A percentile compares a stretch with the other conserved stretches of the same genome.
These are phyloP conservation scores for Psammodynastes pulverulentus DNA, from an alignment of 2,113 vertebrate genomes.

Conservation along the genomic window DNA sequence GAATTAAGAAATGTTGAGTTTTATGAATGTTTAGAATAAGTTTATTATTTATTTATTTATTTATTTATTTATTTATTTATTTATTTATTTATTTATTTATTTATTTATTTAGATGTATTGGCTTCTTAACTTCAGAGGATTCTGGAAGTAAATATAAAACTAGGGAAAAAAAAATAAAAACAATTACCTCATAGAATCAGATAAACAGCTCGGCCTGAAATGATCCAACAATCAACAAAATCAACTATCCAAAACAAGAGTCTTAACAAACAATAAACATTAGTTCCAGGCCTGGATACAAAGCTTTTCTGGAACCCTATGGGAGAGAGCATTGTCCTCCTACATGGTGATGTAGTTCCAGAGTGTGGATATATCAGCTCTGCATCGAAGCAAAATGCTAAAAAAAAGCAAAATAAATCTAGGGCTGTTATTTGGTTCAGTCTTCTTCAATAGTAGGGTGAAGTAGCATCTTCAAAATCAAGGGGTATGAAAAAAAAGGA, in stretches of 20 bases:
- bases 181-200: not conserved
- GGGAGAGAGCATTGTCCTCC: not conserved
- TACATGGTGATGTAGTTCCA: not conserved
- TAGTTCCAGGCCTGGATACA: not conserved
- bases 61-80: no score
- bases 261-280: not conserved
- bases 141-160: not conserved
- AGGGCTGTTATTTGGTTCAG: not conserved
- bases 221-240: not conserved
- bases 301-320: not conserved
- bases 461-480: not conserved
- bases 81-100: not conserved
- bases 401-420: not conserved
- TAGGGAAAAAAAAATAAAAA: not conserved
- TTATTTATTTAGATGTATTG: not conserved
- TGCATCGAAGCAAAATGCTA: not conserved
- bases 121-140: not conserved
- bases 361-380: not conserved
- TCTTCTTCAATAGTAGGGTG: not conserved
- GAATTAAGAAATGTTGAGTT: no score
- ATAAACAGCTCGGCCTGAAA: not conserved
- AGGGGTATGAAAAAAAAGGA: not conserved
- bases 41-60: no score
- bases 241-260: not conserved
- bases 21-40: no score